Percentiles rank a stretch among this genome's conserved stretches.
Conservation (phyloP, 2,113 vertebrate species). For the Pimephales promelas region DNA sequence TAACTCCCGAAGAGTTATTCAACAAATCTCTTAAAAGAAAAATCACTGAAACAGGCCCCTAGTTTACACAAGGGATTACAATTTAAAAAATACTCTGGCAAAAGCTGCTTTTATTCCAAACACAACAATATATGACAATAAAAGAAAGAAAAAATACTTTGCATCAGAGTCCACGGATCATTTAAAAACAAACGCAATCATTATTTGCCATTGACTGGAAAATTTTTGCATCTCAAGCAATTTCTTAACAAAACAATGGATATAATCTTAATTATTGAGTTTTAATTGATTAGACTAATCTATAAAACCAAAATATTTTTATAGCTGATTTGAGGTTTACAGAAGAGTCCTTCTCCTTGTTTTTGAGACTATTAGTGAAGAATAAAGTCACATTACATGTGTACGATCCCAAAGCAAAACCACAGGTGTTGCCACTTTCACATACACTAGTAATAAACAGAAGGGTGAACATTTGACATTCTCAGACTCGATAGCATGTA, state of each 20-base stretch:
- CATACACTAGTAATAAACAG: neutral
- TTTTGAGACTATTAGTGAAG: neutral
- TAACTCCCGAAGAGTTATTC: neutral
- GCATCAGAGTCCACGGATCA: neutral
- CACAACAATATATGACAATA: slow-evolving; percentile 16
- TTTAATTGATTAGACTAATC: neutral
- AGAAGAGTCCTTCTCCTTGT: neutral
- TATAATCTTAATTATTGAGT: neutral
- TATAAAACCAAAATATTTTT: neutral
- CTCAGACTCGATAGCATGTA: neutral
- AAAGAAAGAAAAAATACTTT: neutral
- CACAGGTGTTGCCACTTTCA: neutral
- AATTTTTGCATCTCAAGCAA: neutral
- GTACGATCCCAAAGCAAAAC: slow-evolving; percentile 11
- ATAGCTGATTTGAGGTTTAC: neutral
- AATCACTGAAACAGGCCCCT: neutral
- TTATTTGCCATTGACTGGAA: neutral
- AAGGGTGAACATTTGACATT: neutral
- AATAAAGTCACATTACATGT: slow-evolving; percentile 2
- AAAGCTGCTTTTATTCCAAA: slow-evolving; percentile 3
- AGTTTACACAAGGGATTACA: slow-evolving; percentile 6
- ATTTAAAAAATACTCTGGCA: neutral
- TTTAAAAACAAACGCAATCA: neutral
- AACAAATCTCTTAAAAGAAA: slow-evolving; percentile 1
- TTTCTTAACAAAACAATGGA: neutral